A percentile compares a stretch with the other conserved stretches of the same genome.
phyloP scores from a whole-genome alignment of 2,888 invertebrate species.

The Branchipolynoe longqiensis region DNA sequence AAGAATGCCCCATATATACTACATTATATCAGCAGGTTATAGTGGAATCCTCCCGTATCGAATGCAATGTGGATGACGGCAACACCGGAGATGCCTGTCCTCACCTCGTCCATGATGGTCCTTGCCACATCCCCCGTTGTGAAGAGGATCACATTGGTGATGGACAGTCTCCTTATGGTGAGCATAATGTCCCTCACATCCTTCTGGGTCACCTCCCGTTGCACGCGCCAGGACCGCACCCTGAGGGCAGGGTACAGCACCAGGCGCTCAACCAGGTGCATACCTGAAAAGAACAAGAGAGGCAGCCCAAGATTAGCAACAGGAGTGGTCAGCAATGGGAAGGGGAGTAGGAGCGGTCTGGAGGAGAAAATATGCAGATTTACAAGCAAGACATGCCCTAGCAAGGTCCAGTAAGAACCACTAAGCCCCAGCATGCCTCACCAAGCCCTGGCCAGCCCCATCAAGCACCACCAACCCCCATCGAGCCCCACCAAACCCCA shows the following conservation, averaged over 20 bases:
- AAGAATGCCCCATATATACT: too few species aligned
- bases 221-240: slow-evolving; percentile 58
- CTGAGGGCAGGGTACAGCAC: slow-evolving; percentile 53
- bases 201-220: slow-evolving; percentile 37
- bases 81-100: not conserved
- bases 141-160: slow-evolving; percentile 57
- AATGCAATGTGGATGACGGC: too few species aligned
- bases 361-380: too few species aligned
- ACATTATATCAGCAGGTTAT: too few species aligned
- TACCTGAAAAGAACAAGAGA: slow-evolving; percentile 42
- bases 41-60: too few species aligned
- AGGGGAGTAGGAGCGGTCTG: too few species aligned
- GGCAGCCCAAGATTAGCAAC: not conserved
- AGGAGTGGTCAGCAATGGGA: slow-evolving; percentile 15
- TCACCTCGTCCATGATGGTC: slow-evolving; percentile 57
- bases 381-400: too few species aligned
- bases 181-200: slow-evolving; percentile 57
- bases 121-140: slow-evolving; percentile 47
- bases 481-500: too few species aligned
- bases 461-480: too few species aligned
- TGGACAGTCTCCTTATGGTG: slow-evolving; percentile 51
- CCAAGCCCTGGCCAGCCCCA: too few species aligned
- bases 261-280: slow-evolving; percentile 58
- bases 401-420: too few species aligned
- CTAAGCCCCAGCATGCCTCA: too few species aligned